Conservation (phyloP, 2,888 invertebrate species). For the Drosophila mettleri region DNA sequence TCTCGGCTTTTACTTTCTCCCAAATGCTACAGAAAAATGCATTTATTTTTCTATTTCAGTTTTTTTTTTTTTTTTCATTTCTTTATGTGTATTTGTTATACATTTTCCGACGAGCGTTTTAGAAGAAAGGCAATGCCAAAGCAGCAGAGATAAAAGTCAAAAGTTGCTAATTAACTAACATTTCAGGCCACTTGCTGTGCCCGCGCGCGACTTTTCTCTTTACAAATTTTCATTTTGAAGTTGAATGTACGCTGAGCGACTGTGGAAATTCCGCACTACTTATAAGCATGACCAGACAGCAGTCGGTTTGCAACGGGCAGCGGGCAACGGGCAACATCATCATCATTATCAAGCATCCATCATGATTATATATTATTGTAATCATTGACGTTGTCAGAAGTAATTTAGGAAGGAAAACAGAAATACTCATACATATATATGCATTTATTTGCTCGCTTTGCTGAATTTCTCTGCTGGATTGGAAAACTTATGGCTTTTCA, state of each 20-base stretch:
- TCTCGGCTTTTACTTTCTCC: slow-evolving; percentile 83
- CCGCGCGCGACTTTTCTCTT: slow-evolving; percentile 59
- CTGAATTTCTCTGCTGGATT: slow-evolving; percentile 55
- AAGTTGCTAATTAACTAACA: slow-evolving; percentile 72
- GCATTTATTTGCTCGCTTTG: slow-evolving; percentile 56
- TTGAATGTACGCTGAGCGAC: slow-evolving; percentile 74
- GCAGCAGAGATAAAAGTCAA: slow-evolving; percentile 53
- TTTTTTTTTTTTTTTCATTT: slow-evolving; percentile 51
- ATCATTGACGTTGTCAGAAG: slow-evolving; percentile 70
- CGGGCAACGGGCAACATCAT: no score
- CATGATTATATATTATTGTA: slow-evolving; percentile 49
- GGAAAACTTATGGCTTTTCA: slow-evolving; percentile 59
- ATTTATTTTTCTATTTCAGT: slow-evolving; percentile 27
- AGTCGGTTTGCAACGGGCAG: slow-evolving; percentile 29
- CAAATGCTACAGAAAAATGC: slow-evolving; percentile 73
- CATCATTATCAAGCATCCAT: slow-evolving; percentile 47
- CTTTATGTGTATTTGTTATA: slow-evolving; percentile 61
- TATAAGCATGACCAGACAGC: slow-evolving; percentile 60
- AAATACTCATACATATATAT: slow-evolving; percentile 6
- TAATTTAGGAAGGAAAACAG: slow-evolving; percentile 65
- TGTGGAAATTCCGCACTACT: slow-evolving; percentile 79
- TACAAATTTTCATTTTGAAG: slow-evolving; percentile 54
- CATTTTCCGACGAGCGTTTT: slow-evolving; percentile 62
- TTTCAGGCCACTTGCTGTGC: slow-evolving; percentile 56
- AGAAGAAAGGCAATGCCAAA: slow-evolving; percentile 69